phyloP scores from a whole-genome alignment of 2,888 invertebrate genomes.

The Scaeva pyrastri region DNA sequence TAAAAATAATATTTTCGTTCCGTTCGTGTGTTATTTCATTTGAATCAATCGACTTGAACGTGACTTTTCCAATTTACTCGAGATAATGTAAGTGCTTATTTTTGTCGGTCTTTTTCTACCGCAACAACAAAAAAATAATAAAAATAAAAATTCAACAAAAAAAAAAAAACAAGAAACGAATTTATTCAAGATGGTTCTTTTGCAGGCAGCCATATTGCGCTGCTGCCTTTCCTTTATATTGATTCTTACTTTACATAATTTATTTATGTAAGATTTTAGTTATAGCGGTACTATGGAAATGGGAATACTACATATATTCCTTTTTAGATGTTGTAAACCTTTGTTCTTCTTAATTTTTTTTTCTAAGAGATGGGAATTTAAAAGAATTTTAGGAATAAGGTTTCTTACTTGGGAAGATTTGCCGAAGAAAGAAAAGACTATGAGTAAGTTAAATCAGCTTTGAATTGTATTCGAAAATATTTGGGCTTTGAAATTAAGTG shows the following conservation, averaged over 20 bases:
- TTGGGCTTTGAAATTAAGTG: no score
- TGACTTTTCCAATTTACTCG: constrained; percentile 60
- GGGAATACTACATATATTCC: no score
- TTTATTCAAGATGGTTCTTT: constrained; percentile 25
- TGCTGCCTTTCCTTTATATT: neutral
- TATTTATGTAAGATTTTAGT: neutral
- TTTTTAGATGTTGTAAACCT: no score
- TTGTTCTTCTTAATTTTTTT: no score
- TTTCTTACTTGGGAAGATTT: no score
- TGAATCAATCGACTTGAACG: constrained; percentile 56
- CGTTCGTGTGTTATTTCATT: constrained; percentile 47
- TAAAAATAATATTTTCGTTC: constrained; percentile 65
- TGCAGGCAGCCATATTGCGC: constrained; percentile 27
- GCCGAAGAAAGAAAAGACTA: no score
- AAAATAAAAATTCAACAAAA: neutral
- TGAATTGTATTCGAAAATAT: no score
- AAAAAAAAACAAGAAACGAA: neutral
- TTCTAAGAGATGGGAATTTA: no score
- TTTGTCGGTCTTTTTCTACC: neutral
- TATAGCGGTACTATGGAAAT: no score
- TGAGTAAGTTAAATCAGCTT: no score
- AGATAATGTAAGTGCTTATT: constrained; percentile 20
- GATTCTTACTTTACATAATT: constrained; percentile 4
- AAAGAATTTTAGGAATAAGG: no score
- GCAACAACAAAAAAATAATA: neutral